Base-by-base conservation (phyloP, 2,113 vertebrate species). In the Coracopsis vasa region DNA sequence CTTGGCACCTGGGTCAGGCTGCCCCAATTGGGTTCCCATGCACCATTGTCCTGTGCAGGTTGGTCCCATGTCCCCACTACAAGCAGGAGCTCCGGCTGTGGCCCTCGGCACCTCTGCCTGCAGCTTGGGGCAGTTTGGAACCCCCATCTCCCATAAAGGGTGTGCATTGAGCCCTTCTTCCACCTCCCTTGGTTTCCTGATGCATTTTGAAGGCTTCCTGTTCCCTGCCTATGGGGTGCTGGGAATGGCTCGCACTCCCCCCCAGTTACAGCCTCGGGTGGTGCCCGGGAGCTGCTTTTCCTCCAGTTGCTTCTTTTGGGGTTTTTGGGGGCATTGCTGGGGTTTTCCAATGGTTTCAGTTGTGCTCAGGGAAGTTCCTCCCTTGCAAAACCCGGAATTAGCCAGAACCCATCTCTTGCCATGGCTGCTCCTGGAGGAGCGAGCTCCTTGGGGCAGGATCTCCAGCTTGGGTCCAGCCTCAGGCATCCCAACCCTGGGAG, bases 401-500 rank as follows among this genome's bases (percentile, higher is more conserved):
- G 48, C 27, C 19, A 19, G 60, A 18, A 44, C 67, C 7, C 23
- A 17, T 27, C 21, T 82, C 21, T 53, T n/a, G 35, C 41, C 25
- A 3, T 0, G 11, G 16, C 42, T 39, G 50, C 10, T 60, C 35
- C 64, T 3, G 1, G 17, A 83, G 41, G n/a, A 42, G 58, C 6
- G 7, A 79, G 50, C 19, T 28, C 28, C 45, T 70, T 28, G 1
- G 1, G 50, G 24, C 16, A 37, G 54, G 41, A n/a, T 9, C 7
- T 13, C 33, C 2, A 1, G 56, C 62, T 31, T 3, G 0, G 7
- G 42, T 12, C 33, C 60, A 58, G 62, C 31, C 28, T 24, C 0
- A 0, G 0, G 13, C 29, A 61, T 18, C 50, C 45, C 0, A 0
- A 19, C 10, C 12, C 42, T 0, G 0, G 19, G 21, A 47, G 71